Base-by-base conservation (phyloP, 2,888 invertebrate species). In the Carabus problematicus region DNA sequence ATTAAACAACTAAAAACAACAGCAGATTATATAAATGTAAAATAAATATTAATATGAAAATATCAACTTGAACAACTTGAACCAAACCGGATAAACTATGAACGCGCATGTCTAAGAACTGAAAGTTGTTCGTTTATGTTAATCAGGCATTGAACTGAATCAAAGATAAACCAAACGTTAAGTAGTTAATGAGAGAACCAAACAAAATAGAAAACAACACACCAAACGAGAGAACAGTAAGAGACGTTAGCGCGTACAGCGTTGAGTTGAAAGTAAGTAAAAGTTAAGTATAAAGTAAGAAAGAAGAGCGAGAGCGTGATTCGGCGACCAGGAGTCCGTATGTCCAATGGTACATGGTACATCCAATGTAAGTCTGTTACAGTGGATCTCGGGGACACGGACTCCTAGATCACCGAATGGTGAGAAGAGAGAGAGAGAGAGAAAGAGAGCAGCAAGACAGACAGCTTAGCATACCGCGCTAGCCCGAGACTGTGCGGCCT, bases 401-500 rank as follows among this genome's bases (percentile, higher is more conserved):
- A 52, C 19, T 29, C 29, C 29, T 29, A 6, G 29, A 29, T 29
- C 29, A 29, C 29, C 6, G 29, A 52, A 12, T 70, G 71, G 70
- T 45, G 83, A 82, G 82, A 82, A 82, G 82, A 82, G 83, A 80
- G 82, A 79, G 84, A 84, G 82, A 83, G 80, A 83, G 82, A 83
- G 83, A 83, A 82, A 83, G 78, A 77, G 73, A 76, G 76, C 75
- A 79, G 79, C 79, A 78, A 81, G 82, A 81, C 81, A 87, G 85
- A 86, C 85, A 80, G 82, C 86, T 86, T 87, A 88, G 89, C 91
- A 90, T 91, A 91, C 91, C 91, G 91, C 90, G 90, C 90, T 90
- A 85, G 86, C 86, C 92, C 93, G 92, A 90, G 93, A 92, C 91
- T 95, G 95, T 90, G 95, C 94, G 89, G 92, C 89, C 94, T 95